Conservation (phyloP, 92 coral and sea anemone genomes). For the Metridium senile region DNA sequence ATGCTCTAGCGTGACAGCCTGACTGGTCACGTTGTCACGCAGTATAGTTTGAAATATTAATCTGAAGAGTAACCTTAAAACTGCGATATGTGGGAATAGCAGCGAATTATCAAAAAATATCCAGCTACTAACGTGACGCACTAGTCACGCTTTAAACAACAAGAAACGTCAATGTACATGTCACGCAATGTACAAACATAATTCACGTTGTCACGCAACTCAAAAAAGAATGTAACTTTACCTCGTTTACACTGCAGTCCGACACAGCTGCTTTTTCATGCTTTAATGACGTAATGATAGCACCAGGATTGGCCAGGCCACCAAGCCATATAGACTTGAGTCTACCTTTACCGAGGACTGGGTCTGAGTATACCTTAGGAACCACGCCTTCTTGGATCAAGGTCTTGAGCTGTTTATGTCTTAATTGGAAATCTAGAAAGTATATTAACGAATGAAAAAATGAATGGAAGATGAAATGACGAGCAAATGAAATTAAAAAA, state of each 20-base stretch:
- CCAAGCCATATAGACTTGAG: slow-evolving; percentile 94
- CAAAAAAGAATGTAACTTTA: background rate
- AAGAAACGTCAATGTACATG: too few relatives aligned
- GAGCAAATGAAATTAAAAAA: too few relatives aligned
- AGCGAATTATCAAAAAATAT: too few relatives aligned
- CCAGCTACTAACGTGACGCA: too few relatives aligned
- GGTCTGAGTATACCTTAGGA: slow-evolving; percentile 71
- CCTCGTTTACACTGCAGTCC: slow-evolving; percentile 80
- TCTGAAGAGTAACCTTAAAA: background rate
- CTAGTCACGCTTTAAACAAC: too few relatives aligned
- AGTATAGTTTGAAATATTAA: too few relatives aligned
- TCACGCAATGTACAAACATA: too few relatives aligned
- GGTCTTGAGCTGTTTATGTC: slow-evolving; percentile 76
- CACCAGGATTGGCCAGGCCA: slow-evolving; percentile 93
- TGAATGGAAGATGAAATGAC: background rate
- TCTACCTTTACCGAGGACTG: slow-evolving; percentile 69
- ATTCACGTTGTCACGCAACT: background rate
- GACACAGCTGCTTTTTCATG: slow-evolving; percentile 90
- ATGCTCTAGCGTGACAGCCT: background rate
- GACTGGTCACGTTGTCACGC: background rate
- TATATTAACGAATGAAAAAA: background rate
- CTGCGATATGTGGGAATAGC: too few relatives aligned
- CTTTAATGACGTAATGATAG: slow-evolving; percentile 72
- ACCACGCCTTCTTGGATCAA: slow-evolving; percentile 87
- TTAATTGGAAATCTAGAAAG: slow-evolving; percentile 63